Percentiles rank a stretch among this genome's conserved stretches.
Conservation (phyloP, 2,888 invertebrate genomes). For the Troides aeacus region DNA sequence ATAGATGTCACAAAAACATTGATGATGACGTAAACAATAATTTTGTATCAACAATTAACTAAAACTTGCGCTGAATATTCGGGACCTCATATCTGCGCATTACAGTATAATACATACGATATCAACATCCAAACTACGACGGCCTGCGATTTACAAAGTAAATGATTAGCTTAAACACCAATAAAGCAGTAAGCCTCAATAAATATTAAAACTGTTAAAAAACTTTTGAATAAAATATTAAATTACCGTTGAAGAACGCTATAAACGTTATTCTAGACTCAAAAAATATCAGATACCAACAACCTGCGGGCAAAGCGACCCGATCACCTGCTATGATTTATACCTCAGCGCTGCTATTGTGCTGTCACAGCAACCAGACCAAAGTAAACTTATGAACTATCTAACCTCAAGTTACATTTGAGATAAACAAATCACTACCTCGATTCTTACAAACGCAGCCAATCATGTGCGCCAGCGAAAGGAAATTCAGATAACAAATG, state of each 20-base stretch:
- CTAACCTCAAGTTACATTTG: constrained; percentile 56
- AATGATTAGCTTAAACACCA: no score
- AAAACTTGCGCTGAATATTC: no score
- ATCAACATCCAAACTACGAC: no score
- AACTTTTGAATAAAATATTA: constrained; percentile 3
- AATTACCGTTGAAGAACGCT: constrained; percentile 32
- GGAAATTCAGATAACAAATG: constrained; percentile 13
- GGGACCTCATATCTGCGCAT: no score
- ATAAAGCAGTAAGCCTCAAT: not conserved
- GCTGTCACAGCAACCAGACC: constrained; percentile 56
- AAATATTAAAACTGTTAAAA: not conserved
- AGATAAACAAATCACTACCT: constrained; percentile 40
- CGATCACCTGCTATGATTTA: constrained; percentile 73
- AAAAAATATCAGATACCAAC: constrained; percentile 54
- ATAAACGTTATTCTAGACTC: constrained; percentile 33
- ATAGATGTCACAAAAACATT: no score
- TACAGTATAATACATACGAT: no score
- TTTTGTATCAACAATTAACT: no score
- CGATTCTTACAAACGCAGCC: constrained; percentile 26
- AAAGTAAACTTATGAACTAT: constrained; percentile 61
- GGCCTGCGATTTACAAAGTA: no score
- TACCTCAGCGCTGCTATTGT: constrained; percentile 62
- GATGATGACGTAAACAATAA: no score
- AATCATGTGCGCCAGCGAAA: constrained; percentile 18
- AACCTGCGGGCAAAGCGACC: constrained; percentile 44